Evolutionary conservation across 2,113 vertebrate genomes (phyloP).

Genomic region (Falcunculus frontatus): DNA sequence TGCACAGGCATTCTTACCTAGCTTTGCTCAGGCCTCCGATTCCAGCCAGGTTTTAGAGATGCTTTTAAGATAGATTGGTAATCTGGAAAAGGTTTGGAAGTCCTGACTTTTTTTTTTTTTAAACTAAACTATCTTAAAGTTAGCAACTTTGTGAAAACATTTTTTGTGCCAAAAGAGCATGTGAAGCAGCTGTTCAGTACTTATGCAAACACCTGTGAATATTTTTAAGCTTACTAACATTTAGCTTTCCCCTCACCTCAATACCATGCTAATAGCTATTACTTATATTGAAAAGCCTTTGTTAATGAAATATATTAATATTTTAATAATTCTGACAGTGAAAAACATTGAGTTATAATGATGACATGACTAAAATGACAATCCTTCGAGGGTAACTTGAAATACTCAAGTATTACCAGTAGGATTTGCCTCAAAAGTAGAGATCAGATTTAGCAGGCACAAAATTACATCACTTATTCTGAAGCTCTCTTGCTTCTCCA

Average conservation of each 20-base stretch:
- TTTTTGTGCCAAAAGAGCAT: background rate
- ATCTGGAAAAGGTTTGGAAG: background rate
- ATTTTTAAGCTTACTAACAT: slow-evolving; percentile 39
- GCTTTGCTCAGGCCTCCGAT: background rate
- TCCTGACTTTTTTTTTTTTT: background rate
- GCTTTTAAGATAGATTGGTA: background rate
- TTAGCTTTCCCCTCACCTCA: background rate
- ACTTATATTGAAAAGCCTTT: background rate
- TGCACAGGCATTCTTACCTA: background rate
- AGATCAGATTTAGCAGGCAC: background rate
- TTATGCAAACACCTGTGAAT: slow-evolving; percentile 43
- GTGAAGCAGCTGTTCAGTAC: slow-evolving; percentile 7
- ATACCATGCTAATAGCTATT: background rate
- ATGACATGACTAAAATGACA: background rate
- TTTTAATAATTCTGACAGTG: slow-evolving; percentile 7
- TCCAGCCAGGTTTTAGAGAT: background rate
- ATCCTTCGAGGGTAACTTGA: background rate
- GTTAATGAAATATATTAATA: background rate
- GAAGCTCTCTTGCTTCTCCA: background rate
- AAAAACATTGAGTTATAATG: background rate
- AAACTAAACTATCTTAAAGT: background rate
- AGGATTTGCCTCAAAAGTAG: background rate
- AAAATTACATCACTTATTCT: background rate
- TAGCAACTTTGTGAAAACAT: background rate
- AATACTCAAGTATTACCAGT: background rate